phyloP scores from a whole-genome alignment of 1,140 invertebrate genomes.

The Stegodyphus dumicola region DNA sequence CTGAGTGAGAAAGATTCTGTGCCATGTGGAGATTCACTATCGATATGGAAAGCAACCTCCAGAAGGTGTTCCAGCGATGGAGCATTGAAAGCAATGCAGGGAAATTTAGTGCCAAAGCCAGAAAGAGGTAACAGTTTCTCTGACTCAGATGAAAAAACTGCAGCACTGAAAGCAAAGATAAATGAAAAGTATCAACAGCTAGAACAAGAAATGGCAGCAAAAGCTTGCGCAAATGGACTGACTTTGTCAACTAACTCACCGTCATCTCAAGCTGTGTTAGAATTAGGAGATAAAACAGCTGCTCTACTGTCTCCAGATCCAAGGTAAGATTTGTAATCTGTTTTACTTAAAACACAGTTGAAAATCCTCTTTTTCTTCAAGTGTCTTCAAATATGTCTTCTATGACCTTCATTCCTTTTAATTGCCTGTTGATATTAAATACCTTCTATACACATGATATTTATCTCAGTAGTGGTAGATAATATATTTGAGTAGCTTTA shows the following conservation, averaged over 20 bases:
- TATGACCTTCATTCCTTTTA: too few species aligned
- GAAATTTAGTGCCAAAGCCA: slow-evolving; percentile 1
- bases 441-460: too few species aligned
- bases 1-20: background rate
- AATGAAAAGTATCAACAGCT: slow-evolving; percentile 49
- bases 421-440: too few species aligned
- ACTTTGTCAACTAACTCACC: slow-evolving; percentile 24
- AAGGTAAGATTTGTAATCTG: slow-evolving; percentile 13
- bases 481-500: too few species aligned
- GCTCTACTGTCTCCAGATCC: slow-evolving; percentile 44
- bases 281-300: slow-evolving; percentile 10
- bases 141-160: slow-evolving; percentile 54
- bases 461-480: too few species aligned
- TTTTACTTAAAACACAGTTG: background rate
- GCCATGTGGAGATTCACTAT: slow-evolving; percentile 13
- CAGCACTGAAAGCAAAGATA: slow-evolving; percentile 49
- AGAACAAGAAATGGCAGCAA: slow-evolving; percentile 41
- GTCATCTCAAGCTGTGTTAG: slow-evolving; percentile 34
- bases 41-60: slow-evolving; percentile 41
- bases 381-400: too few species aligned
- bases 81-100: slow-evolving; percentile 51
- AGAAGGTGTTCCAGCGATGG: slow-evolving; percentile 55
- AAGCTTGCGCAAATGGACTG: slow-evolving; percentile 27
- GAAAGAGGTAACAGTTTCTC: slow-evolving; percentile 53
- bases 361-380: too few species aligned